phyloP scores from a whole-genome alignment of 2,797 vertebrate genomes.

The Phrynocephalus guinanensis region DNA sequence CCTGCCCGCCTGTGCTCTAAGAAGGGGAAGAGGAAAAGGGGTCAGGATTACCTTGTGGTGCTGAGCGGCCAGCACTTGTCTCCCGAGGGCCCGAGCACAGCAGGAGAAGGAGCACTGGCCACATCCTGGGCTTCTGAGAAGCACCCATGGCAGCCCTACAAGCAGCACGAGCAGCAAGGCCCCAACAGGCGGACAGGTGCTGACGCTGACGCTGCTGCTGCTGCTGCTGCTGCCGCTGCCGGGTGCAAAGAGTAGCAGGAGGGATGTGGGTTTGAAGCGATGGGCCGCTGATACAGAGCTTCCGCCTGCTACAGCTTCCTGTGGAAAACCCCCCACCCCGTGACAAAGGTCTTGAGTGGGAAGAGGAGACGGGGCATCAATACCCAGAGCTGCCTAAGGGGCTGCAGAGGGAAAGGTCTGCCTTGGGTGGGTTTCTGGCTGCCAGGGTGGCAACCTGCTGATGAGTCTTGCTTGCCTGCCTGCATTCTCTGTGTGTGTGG shows the following conservation, averaged over 20 bases:
- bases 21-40: not conserved
- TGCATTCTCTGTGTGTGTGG: not conserved
- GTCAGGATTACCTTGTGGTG: not conserved
- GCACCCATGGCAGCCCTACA: not conserved
- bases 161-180: not conserved
- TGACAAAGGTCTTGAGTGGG: accelerated
- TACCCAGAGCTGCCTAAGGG: too few relatives aligned
- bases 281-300: not conserved
- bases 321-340: not conserved
- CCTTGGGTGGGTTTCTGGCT: too few relatives aligned
- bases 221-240: too few relatives aligned
- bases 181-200: not conserved
- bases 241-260: not conserved
- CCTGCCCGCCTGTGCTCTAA: not conserved
- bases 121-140: not conserved
- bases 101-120: not conserved
- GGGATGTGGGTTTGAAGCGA: conserved; percentile 12
- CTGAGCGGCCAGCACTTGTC: not conserved
- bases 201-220: too few relatives aligned
- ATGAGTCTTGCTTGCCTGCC: too few relatives aligned
- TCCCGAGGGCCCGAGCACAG: not conserved
- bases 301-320: conserved; percentile 20
- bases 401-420: too few relatives aligned
- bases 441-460: not conserved
- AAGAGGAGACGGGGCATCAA: not conserved